phyloP scores from a whole-genome alignment of 2,113 vertebrate genomes.

The Pachycephala philippinensis region DNA sequence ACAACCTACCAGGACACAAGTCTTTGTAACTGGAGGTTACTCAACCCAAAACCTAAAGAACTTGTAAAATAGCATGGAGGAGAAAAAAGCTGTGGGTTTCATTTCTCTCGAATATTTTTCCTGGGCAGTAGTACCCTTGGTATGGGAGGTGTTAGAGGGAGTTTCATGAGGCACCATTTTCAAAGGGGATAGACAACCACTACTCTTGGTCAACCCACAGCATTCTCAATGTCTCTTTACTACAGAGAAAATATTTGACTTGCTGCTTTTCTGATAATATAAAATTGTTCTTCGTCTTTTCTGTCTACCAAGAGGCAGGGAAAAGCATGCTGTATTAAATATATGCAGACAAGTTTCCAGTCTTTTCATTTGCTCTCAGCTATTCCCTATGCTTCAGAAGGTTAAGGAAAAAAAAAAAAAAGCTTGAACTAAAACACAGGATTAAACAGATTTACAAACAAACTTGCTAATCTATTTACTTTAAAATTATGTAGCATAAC shows the following conservation, averaged over 20 bases:
- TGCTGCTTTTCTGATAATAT: neutral
- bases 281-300: neutral
- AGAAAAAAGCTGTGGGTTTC: neutral
- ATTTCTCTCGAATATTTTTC: neutral
- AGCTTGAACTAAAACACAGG: neutral
- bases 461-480: constrained; percentile 18
- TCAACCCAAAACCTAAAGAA: neutral
- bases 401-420: too few relatives aligned
- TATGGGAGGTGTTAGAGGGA: neutral
- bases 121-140: neutral
- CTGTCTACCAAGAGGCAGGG: neutral
- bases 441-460: constrained; percentile 18
- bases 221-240: neutral
- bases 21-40: neutral
- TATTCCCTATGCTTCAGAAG: neutral
- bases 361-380: neutral
- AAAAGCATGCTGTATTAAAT: neutral
- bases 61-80: neutral
- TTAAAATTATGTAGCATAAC: constrained; percentile 18
- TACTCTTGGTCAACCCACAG: neutral
- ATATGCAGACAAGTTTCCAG: neutral
- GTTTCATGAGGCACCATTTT: neutral
- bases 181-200: neutral
- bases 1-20: neutral
- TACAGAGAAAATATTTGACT: neutral